These are phyloP conservation scores for Chymomyza costata DNA, from an alignment of 1,140 invertebrate species.

Conservation along the genomic window DNA sequence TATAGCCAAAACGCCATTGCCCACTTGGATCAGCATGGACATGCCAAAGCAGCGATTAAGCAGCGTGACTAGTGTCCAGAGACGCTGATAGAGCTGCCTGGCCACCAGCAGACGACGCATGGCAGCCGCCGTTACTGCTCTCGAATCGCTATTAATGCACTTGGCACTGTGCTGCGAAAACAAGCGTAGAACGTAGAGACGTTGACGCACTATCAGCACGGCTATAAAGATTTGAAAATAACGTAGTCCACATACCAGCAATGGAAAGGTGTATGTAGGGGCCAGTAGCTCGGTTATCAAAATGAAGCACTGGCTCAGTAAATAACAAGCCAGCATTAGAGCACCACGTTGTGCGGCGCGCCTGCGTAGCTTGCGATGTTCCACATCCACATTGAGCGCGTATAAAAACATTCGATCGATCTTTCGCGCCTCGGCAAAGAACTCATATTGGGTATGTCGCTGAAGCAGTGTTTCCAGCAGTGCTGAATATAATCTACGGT, in stretches of 20 bases:
- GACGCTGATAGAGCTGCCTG: slow-evolving; percentile 51
- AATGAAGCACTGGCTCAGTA: slow-evolving; percentile 45
- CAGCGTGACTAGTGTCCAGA: slow-evolving; percentile 45
- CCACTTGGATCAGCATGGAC: slow-evolving; percentile 59
- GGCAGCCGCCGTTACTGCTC: too few relatives aligned
- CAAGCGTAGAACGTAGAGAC: slow-evolving; percentile 29
- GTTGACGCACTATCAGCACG: slow-evolving; percentile 40
- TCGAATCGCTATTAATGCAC: too few relatives aligned
- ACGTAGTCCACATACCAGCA: slow-evolving; percentile 53
- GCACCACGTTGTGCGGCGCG: slow-evolving; percentile 14
- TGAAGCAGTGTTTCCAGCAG: slow-evolving; percentile 52
- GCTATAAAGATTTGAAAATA: slow-evolving; percentile 65
- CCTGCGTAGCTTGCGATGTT: slow-evolving; percentile 24
- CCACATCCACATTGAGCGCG: slow-evolving; percentile 38
- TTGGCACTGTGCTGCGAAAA: too few relatives aligned
- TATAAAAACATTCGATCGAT: slow-evolving; percentile 50
- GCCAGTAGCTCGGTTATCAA: slow-evolving; percentile 38
- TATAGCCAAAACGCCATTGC: slow-evolving; percentile 67
- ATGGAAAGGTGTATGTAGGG: slow-evolving; percentile 18
- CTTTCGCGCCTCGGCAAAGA: slow-evolving; percentile 41
- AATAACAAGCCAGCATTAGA: slow-evolving; percentile 47
- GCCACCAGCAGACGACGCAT: slow-evolving; percentile 44
- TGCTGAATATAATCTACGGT: slow-evolving; percentile 64
- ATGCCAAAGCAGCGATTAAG: slow-evolving; percentile 55
- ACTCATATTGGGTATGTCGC: slow-evolving; percentile 22